Evolutionary conservation across 2,113 vertebrate species (phyloP).

Genomic region (Ondatra zibethicus): DNA sequence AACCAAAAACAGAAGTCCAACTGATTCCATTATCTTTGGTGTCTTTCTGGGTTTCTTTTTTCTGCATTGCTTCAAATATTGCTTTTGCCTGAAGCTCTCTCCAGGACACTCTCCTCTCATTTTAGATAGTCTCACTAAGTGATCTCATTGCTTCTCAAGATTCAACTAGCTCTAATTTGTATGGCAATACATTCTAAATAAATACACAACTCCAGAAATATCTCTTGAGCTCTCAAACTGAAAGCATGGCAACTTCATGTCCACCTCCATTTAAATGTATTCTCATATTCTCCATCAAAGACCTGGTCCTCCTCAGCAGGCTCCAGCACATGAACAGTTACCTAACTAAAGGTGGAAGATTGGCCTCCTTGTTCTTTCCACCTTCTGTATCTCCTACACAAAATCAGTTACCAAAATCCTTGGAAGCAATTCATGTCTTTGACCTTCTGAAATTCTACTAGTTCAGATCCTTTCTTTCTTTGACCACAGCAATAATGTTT

Average conservation of each 20-base stretch:
- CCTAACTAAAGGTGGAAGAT: not conserved
- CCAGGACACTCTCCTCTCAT: not conserved
- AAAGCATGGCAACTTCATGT: not conserved
- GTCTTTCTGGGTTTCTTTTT: not conserved
- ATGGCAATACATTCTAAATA: not conserved
- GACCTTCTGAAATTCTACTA: not conserved
- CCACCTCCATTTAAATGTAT: not conserved
- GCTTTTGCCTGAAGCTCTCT: not conserved
- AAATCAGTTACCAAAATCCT: not conserved
- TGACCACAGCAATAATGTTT: not conserved
- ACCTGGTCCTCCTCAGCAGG: not conserved
- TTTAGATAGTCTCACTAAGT: not conserved
- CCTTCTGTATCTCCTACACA: not conserved
- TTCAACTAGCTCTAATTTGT: not conserved
- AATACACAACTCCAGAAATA: not conserved
- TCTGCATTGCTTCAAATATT: not conserved
- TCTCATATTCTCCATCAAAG: not conserved
- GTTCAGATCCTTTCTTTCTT: not conserved
- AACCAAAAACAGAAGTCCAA: not conserved
- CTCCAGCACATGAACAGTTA: not conserved
- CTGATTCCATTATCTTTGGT: fast-evolving
- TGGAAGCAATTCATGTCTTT: not conserved
- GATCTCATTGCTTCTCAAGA: not conserved
- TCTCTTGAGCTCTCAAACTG: not conserved
- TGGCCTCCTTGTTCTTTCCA: fast-evolving